Evolutionary conservation across 2,888 invertebrate genomes (phyloP).

Genomic region (Limnephilus lunatus): DNA sequence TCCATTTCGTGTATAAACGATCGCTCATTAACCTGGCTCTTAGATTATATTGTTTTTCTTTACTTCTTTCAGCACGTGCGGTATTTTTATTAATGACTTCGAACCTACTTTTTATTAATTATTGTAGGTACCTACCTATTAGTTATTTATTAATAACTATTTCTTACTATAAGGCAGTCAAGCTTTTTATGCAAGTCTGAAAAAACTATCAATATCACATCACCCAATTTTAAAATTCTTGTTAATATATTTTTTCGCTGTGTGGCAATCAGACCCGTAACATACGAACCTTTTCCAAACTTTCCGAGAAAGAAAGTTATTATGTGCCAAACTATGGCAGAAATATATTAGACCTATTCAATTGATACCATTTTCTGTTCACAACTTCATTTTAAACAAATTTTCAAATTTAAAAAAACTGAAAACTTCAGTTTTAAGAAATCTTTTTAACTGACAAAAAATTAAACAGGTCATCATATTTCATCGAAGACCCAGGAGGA

Average conservation of each 20-base stretch:
- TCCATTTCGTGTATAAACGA: background rate
- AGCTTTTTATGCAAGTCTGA: background rate
- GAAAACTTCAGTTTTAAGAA: background rate
- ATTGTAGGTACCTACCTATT: background rate
- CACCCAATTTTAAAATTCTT: background rate
- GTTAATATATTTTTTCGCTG: no score
- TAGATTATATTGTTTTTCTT: background rate
- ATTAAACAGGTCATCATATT: no score
- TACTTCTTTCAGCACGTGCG: background rate
- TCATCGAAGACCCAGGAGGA: no score
- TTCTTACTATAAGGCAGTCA: background rate
- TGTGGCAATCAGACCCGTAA: no score
- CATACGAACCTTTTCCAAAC: background rate
- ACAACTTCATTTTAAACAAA: background rate
- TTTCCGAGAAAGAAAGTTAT: background rate
- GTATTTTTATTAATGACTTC: background rate
- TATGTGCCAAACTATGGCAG: background rate
- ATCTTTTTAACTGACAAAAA: no score
- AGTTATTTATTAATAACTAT: background rate
- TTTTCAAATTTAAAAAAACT: no score
- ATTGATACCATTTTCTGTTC: background rate
- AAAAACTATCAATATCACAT: background rate
- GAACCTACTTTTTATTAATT: background rate
- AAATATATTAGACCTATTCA: background rate
- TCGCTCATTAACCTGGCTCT: background rate